phyloP scores from a whole-genome alignment of 2,888 invertebrate species.

The Perithous albicinctus region DNA sequence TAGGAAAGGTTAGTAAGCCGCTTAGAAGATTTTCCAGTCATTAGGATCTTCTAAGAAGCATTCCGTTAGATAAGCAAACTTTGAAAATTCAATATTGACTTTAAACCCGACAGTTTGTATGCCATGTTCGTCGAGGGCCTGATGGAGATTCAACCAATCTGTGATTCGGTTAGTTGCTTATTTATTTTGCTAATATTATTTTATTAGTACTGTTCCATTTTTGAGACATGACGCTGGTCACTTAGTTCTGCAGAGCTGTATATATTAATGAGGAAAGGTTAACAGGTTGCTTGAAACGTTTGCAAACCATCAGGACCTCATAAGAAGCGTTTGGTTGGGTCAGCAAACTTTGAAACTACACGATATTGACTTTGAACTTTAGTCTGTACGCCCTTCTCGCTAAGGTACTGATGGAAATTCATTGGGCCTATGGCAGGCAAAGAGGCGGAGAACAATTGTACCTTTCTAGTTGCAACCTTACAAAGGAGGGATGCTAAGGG shows the following conservation, averaged over 20 bases:
- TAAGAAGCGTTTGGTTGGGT: not conserved
- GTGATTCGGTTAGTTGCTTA: too few species aligned
- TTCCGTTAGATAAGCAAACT: too few species aligned
- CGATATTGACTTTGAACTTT: conserved; percentile 24
- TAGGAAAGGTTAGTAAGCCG: too few species aligned
- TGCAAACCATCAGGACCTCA: not conserved
- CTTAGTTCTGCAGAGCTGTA: conserved; percentile 7
- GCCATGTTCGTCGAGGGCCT: too few species aligned
- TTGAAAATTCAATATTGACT: too few species aligned
- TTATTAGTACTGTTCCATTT: too few species aligned
- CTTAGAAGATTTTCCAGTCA: too few species aligned
- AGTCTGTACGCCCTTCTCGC: not conserved
- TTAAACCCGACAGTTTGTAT: not conserved
- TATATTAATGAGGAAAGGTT: conserved; percentile 3
- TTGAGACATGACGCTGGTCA: conserved; percentile 21
- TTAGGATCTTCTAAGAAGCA: too few species aligned
- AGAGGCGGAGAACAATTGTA: not conserved
- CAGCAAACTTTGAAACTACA: conserved; percentile 22
- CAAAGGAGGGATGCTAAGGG: not conserved
- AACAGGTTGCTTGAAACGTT: not conserved
- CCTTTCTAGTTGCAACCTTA: not conserved
- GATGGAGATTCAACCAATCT: too few species aligned
- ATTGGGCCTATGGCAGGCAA: not conserved
- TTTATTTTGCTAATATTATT: too few species aligned
- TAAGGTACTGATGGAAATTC: not conserved